Conservation (phyloP, 2,113 vertebrate genomes). For the Hippocampus comes region DNA sequence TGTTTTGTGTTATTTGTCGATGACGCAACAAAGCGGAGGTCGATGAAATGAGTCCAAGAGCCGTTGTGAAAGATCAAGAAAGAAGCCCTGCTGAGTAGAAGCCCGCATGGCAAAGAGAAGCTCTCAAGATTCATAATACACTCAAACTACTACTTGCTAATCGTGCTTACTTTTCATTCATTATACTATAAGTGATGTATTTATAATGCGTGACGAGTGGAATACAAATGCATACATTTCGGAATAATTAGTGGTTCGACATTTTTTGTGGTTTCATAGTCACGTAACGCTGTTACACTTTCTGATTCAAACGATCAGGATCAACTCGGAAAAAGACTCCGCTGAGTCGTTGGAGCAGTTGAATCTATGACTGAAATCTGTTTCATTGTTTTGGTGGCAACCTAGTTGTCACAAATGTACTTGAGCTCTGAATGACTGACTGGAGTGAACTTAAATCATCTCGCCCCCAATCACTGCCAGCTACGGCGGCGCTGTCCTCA, state of each 20-base stretch:
- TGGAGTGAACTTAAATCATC: slow-evolving; percentile 25
- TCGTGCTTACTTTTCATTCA: background rate
- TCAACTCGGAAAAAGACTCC: background rate
- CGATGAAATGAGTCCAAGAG: slow-evolving; percentile 56
- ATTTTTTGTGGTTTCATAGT: too few relatives aligned
- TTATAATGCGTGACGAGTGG: background rate
- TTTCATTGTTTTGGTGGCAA: background rate
- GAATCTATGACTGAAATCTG: background rate
- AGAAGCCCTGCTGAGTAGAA: slow-evolving; percentile 43
- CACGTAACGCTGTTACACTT: too few relatives aligned
- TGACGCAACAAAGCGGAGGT: slow-evolving; percentile 65
- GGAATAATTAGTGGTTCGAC: too few relatives aligned
- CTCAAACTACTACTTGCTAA: background rate
- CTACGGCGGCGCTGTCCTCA: slow-evolving; percentile 18
- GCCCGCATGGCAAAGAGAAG: slow-evolving; percentile 51
- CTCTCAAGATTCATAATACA: slow-evolving; percentile 46
- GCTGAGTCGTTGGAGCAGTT: background rate
- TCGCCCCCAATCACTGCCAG: slow-evolving; percentile 19
- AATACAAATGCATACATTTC: slow-evolving; percentile 21
- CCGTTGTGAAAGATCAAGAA: slow-evolving; percentile 51
- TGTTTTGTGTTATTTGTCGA: slow-evolving; percentile 44
- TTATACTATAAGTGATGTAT: background rate
- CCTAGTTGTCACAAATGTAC: background rate
- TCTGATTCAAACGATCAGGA: slow-evolving; percentile 15
- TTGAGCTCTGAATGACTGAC: slow-evolving; percentile 9